Evolutionary conservation across 2,888 invertebrate genomes (phyloP).

Genomic region (Philereme transversata): DNA sequence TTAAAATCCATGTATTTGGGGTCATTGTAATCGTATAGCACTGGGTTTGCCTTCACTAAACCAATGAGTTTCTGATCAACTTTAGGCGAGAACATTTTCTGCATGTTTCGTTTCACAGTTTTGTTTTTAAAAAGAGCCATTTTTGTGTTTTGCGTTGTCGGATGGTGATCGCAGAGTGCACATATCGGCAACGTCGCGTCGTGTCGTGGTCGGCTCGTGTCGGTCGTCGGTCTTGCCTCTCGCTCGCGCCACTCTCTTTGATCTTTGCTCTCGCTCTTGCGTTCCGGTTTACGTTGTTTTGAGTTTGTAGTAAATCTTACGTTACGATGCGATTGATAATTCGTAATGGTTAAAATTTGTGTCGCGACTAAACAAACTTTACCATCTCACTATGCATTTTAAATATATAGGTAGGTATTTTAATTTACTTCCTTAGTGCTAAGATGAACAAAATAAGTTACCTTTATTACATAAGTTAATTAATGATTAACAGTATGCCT

Average conservation of each 20-base stretch:
- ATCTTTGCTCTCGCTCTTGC: slow-evolving; percentile 29
- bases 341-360: neutral
- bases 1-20: slow-evolving; percentile 74
- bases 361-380: neutral
- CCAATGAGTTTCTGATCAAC: slow-evolving; percentile 63
- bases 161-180: slow-evolving; percentile 24
- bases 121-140: slow-evolving; percentile 21
- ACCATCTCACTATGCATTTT: too few species aligned
- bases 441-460: too few species aligned
- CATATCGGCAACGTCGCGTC: slow-evolving; percentile 42
- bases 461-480: too few species aligned
- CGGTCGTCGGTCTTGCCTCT: slow-evolving; percentile 29
- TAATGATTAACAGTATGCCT: too few species aligned
- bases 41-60: slow-evolving; percentile 62
- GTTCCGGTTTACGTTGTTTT: slow-evolving; percentile 29
- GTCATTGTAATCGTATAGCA: slow-evolving; percentile 68
- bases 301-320: neutral
- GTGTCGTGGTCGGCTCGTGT: slow-evolving; percentile 37
- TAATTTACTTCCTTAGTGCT: too few species aligned
- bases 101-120: slow-evolving; percentile 30
- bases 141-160: neutral
- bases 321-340: slow-evolving; percentile 11
- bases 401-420: too few species aligned
- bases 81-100: slow-evolving; percentile 59
- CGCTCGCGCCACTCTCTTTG: slow-evolving; percentile 10